A percentile compares a stretch with the other conserved stretches of the same genome.
Evolutionary conservation across 2,113 vertebrate genomes (phyloP).

Genomic region (Megaceryle torquata): DNA sequence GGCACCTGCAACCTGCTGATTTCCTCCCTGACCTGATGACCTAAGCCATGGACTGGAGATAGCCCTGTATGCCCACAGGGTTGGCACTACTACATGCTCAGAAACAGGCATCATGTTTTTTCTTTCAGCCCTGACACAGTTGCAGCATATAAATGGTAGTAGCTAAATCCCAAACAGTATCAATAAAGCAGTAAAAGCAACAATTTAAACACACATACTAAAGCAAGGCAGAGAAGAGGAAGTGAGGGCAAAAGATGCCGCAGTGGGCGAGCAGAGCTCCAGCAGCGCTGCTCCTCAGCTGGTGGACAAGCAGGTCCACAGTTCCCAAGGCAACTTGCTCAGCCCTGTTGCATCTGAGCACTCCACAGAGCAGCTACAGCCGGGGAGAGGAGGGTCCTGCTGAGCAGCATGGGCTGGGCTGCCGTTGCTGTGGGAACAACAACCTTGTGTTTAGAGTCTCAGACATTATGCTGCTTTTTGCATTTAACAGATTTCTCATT

Average conservation of each 20-base stretch:
- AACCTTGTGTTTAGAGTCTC: background rate
- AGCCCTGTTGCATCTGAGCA: conserved; percentile 8
- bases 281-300: background rate
- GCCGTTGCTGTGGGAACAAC: conserved; percentile 69
- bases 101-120: background rate
- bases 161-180: background rate
- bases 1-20: background rate
- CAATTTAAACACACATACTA: background rate
- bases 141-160: background rate
- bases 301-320: background rate
- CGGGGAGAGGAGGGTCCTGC: background rate
- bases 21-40: rapidly evolving
- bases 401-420: conserved; percentile 30
- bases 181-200: background rate
- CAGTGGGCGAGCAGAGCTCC: background rate
- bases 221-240: background rate
- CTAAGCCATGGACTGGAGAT: background rate
- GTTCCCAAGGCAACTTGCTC: conserved; percentile 65
- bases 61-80: rapidly evolving
- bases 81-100: background rate
- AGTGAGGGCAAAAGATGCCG: background rate
- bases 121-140: background rate
- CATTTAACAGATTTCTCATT: background rate
- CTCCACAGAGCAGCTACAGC: background rate
- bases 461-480: background rate